Evolutionary conservation across 2,888 invertebrate genomes (phyloP).

Genomic region (Plagodis dolabraria): DNA sequence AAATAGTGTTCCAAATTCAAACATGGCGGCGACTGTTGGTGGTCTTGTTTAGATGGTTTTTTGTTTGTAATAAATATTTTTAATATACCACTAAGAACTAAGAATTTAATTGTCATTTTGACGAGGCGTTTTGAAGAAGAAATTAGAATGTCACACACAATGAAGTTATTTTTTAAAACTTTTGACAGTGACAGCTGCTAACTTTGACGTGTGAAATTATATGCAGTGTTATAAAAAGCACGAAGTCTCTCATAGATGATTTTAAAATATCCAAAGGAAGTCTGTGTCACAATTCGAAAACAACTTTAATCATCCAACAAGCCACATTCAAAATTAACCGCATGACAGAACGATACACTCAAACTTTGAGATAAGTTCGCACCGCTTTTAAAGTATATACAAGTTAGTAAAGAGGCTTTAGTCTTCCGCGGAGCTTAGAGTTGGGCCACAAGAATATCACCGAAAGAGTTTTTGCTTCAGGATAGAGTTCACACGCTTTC

Average conservation of each 20-base stretch:
- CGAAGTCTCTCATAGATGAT: neutral
- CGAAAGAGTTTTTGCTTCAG: conserved; percentile 1
- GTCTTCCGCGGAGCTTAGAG: conserved; percentile 34
- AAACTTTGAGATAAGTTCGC: conserved; percentile 33
- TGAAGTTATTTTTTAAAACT: too few relatives aligned
- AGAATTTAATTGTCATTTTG: neutral
- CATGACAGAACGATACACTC: conserved; percentile 16
- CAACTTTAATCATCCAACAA: conserved; percentile 18
- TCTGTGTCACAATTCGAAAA: conserved; percentile 11
- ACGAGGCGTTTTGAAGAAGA: neutral
- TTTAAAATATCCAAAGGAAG: neutral
- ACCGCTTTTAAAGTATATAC: conserved; percentile 40
- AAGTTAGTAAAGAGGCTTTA: conserved; percentile 38
- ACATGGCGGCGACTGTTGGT: conserved; percentile 58
- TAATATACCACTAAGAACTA: too few relatives aligned
- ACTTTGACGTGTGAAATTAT: too few relatives aligned
- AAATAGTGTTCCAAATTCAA: conserved; percentile 65
- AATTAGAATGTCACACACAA: neutral
- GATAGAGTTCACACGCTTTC: too few relatives aligned
- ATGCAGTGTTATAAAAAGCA: too few relatives aligned
- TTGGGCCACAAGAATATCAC: neutral
- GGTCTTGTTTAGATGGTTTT: conserved; percentile 44
- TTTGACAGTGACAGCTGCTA: too few relatives aligned
- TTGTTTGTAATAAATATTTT: too few relatives aligned
- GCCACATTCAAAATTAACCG: conserved; percentile 17